These are phyloP conservation scores for Empidonax alnorum DNA, from an alignment of 2,113 vertebrate species.

Conservation along the genomic window DNA sequence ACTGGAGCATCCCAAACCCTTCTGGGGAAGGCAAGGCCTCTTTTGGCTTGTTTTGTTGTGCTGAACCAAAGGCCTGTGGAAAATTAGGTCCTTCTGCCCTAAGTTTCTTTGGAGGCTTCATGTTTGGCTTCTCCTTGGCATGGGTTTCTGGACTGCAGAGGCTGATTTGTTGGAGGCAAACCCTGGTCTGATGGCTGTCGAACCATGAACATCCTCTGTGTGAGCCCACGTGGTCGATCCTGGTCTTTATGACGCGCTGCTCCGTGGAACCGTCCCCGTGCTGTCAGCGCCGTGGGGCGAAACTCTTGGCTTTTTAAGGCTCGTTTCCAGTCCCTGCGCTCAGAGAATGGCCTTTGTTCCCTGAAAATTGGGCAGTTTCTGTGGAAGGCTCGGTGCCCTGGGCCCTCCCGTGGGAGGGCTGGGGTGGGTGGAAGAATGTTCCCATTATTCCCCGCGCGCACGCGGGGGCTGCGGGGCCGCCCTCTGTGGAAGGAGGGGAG, in stretches of 20 bases:
- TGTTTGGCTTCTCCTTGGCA: background rate
- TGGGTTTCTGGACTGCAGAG: background rate
- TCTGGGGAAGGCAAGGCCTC: background rate
- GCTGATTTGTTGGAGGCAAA: background rate
- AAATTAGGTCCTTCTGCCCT: background rate
- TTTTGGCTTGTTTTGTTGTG: background rate
- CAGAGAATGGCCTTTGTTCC: slow-evolving; percentile 16
- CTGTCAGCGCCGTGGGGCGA: background rate
- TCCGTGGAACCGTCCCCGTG: background rate
- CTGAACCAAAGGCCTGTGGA: background rate
- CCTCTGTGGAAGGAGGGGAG: background rate
- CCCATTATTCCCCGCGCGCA: slow-evolving; percentile 5
- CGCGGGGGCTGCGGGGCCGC: background rate
- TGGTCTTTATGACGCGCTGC: background rate
- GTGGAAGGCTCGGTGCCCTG: background rate
- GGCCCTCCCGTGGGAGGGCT: background rate
- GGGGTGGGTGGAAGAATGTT: slow-evolving; percentile 60
- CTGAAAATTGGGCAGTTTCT: background rate
- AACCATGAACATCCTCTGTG: accelerated
- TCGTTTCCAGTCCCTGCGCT: background rate
- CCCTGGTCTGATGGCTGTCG: background rate
- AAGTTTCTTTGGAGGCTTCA: background rate
- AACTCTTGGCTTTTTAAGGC: background rate
- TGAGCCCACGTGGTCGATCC: accelerated
- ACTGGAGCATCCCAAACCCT: background rate